A percentile compares a stretch with the other conserved stretches of the same genome.
These are phyloP conservation scores for Alces alces DNA, from an alignment of 2,113 vertebrate genomes.

Conservation along the genomic window DNA sequence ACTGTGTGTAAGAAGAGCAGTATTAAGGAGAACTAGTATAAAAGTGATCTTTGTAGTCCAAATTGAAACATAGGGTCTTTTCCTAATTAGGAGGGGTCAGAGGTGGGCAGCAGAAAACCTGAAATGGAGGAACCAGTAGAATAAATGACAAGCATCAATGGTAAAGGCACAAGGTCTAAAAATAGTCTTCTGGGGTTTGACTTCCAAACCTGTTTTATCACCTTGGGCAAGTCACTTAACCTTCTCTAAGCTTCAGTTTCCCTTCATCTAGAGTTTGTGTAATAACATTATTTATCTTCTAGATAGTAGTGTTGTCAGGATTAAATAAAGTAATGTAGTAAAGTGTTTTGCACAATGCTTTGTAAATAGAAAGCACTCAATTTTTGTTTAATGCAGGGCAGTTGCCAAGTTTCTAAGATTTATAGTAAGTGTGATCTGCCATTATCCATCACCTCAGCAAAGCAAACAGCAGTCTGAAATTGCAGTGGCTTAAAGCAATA, in stretches of 20 bases:
- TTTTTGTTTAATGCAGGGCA: not conserved
- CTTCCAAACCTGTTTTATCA: not conserved
- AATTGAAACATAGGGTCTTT: not conserved
- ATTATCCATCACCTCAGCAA: not conserved
- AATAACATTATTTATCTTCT: not conserved
- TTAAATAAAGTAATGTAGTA: not conserved
- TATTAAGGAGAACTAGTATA: not conserved
- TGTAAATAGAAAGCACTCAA: not conserved
- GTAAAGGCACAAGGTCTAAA: not conserved
- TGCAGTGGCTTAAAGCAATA: not conserved
- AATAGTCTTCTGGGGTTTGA: not conserved
- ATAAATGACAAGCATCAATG: not conserved
- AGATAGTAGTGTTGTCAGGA: not conserved
- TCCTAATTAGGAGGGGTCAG: not conserved
- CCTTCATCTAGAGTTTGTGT: not conserved
- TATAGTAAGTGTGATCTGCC: not conserved
- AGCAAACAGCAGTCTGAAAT: not conserved
- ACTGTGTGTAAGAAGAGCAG: not conserved
- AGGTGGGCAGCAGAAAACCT: not conserved
- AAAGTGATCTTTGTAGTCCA: not conserved
- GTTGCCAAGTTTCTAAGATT: not conserved
- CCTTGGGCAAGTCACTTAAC: not conserved
- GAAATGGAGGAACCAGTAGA: too few relatives aligned
- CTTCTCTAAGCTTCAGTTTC: not conserved
- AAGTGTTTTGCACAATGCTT: not conserved